Base-by-base conservation (phyloP, 2,797 vertebrate species). In the Orestias chungarensis region DNA sequence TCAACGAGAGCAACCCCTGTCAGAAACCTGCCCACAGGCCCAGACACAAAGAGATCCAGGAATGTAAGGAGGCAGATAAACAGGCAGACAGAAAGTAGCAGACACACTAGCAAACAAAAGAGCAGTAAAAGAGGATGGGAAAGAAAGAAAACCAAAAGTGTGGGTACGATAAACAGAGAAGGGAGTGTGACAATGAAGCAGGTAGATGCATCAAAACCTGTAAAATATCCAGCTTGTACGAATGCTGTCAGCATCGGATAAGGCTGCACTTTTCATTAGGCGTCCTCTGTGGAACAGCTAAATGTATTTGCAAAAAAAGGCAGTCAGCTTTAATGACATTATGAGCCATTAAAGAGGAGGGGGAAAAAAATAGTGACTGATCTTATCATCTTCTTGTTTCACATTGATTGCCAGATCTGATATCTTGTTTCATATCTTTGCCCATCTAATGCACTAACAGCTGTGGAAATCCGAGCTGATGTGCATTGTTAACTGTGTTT, bases 381-480 rank as follows among this genome's bases (percentile, higher is more conserved):
- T 93, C 87, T 87, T 91, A 94, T 92, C 91, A 92, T 92, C 92
- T 88, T 84, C 90, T 91, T 90, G 88, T 93, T 92, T 92, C 86
- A 86, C 91, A 92, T 89, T 89, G 92, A 92, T 93, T 90, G 89
- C 90, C 89, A 91, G 87, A 93, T 91, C 88, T 93, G 90, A 92
- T 91, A 91, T 93, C 91, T 90, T 89, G 71, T 87, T 92, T 92
- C 88, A 83, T 90, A 89, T 90, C 83, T 85, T 47, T 64, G 80
- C 80, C 71, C 79, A 80, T 90, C 90, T 91, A 88, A 90, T 90
- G 88, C 87, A 89, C 82, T 86, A 86, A 87, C 89, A 90, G 87
- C 84, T 93, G 84, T 91, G 87, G 84, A 91, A 90, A 92, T 91
- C 70, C 35, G 88, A 91, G 89, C 84, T 68, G 88, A 89, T 87